Evolutionary conservation across 2,888 invertebrate genomes (phyloP).

Genomic region (Hetaerina titia): DNA sequence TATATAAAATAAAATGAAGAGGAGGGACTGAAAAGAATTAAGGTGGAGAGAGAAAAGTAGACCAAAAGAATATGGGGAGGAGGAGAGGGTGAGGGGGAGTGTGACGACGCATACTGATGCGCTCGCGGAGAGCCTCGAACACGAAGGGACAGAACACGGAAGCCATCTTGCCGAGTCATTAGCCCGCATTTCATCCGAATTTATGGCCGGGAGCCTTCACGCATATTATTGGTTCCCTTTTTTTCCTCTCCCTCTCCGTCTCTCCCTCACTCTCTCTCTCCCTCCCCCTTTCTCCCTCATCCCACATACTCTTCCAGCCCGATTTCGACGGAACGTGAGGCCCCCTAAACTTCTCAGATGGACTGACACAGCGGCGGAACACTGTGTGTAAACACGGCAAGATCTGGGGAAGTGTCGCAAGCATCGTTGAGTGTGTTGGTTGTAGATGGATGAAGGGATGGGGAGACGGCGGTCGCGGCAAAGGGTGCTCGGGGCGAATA

Average conservation of each 20-base stretch:
- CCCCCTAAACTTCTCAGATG: slow-evolving; percentile 28
- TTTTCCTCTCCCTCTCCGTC: neutral
- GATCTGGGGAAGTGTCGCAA: neutral
- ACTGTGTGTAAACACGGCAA: neutral
- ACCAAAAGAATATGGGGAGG: neutral
- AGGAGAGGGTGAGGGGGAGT: neutral
- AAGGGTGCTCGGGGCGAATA: neutral
- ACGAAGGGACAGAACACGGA: slow-evolving; percentile 40
- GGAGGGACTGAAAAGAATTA: neutral
- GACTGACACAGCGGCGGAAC: neutral
- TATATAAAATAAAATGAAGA: neutral
- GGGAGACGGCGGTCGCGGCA: neutral
- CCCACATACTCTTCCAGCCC: neutral
- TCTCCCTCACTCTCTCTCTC: neutral
- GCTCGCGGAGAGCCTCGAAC: neutral
- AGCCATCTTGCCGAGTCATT: slow-evolving; percentile 64
- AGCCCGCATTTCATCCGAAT: slow-evolving; percentile 61
- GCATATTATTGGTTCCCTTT: slow-evolving; percentile 64
- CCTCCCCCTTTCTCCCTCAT: neutral
- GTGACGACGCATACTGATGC: slow-evolving; percentile 64
- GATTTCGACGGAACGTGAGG: slow-evolving; percentile 33
- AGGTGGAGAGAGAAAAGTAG: neutral
- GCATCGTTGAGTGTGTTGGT: neutral
- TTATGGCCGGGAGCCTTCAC: slow-evolving; percentile 55
- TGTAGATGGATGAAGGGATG: neutral